Base-by-base conservation (phyloP, 2,113 vertebrate genomes). In the Callaeas wilsoni region DNA sequence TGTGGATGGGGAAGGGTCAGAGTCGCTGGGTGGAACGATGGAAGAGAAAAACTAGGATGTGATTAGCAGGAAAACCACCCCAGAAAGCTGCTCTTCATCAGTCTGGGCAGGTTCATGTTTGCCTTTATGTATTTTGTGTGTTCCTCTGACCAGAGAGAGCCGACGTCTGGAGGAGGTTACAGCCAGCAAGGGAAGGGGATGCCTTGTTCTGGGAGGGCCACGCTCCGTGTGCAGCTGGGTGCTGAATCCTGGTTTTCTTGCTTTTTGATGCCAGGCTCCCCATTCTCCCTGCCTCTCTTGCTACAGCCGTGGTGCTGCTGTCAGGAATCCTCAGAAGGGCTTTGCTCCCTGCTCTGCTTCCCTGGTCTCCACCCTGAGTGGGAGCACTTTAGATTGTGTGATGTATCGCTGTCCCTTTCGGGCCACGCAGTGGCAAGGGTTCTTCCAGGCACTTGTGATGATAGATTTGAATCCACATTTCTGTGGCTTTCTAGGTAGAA, bases 341-440 rank as follows among this genome's bases (percentile, higher is more conserved):
- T 93, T 75, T 23, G 19, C 60, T 87, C 64, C 53, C 81, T 33
- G 37, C 60, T 46, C 18, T 59, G 65, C 41, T 80, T 77, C 46
- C 30, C 9, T 5, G 1, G 3, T 55, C 39, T 73, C 30, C 0
- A 2, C 26, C 89, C 33, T 1, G 7, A 56, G 41, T 13, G 59
- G n/a, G 77, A 82, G 23, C 12, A 2, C n/a, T 82, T 87, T 13
- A 30, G 47, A 16, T 49, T 2, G 6, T 52, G 44, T 65, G 37
- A 64, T 0, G 0, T 39, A 10, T 65, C 0, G 0, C 47, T 11
- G 35, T 78, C 77, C 35, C 47, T 75, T 47, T 52, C 0, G 0
- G 42, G 56, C 22, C 21, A 0, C 1, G 1, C n/a, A 50, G 8
- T 8, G 19, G 12, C 0, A 1, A 29, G 32, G 59, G 42, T 55